A percentile compares a stretch with the other conserved stretches of the same genome.
Evolutionary conservation across 1,140 invertebrate genomes (phyloP).

Genomic region (Halesus radiatus): DNA sequence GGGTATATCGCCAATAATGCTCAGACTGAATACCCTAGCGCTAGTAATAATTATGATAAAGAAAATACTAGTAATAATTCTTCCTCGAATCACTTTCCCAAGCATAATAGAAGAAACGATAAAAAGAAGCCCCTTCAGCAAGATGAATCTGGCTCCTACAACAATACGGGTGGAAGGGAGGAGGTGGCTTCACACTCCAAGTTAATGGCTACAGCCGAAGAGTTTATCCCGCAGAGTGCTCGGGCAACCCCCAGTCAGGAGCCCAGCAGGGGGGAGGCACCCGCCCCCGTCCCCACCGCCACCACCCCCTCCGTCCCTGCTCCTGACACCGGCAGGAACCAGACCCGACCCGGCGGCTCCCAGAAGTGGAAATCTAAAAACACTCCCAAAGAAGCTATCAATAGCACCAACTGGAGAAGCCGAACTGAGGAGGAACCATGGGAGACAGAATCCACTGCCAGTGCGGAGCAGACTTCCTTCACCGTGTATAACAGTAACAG

Average conservation of each 20-base stretch:
- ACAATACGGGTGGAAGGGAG: background rate
- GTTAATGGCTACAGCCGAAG: constrained; percentile 65
- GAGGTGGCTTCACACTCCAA: constrained; percentile 65
- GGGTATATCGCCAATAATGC: background rate
- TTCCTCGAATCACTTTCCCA: background rate
- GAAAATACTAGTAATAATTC: background rate
- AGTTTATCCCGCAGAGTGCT: constrained; percentile 68
- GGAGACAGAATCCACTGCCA: background rate
- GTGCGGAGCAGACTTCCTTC: constrained; percentile 5
- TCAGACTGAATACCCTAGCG: background rate
- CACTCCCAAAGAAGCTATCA: background rate
- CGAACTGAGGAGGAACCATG: constrained; percentile 27
- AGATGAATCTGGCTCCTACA: background rate
- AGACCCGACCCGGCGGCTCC: background rate
- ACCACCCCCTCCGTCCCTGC: background rate
- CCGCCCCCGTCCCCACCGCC: constrained; percentile 5
- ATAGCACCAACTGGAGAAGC: constrained; percentile 49
- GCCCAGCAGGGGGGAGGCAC: background rate
- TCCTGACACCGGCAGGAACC: background rate
- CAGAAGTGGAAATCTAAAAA: constrained; percentile 39
- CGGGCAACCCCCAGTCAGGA: background rate
- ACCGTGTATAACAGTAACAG: constrained; percentile 41
- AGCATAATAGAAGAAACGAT: background rate
- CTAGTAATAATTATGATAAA: constrained; percentile 4
- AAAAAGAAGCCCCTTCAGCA: constrained; percentile 1